Evolutionary conservation across 1,140 invertebrate species (phyloP).

Genomic region (Agraylea sexmaculata): DNA sequence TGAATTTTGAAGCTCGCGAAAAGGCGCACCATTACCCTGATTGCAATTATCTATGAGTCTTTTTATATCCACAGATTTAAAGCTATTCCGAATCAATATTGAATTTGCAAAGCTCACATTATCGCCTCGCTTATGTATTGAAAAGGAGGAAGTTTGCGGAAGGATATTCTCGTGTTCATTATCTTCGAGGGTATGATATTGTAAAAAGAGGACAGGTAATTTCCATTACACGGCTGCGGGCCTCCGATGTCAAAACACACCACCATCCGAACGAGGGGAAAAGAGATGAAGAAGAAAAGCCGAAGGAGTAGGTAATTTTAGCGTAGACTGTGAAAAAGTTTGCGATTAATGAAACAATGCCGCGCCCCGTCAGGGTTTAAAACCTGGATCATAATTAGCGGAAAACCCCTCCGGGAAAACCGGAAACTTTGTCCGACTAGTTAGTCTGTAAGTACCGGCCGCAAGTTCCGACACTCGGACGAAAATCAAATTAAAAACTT

Average conservation of each 20-base stretch:
- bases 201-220: constrained; percentile 22
- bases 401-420: constrained; percentile 10
- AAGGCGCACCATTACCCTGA: background rate
- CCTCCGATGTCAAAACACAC: constrained; percentile 14
- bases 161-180: constrained; percentile 9
- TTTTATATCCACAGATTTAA: background rate
- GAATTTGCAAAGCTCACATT: background rate
- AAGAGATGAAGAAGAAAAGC: constrained; percentile 17
- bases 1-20: background rate
- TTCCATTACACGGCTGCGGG: constrained; percentile 22
- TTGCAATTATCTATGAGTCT: background rate
- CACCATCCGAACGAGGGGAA: constrained; percentile 9
- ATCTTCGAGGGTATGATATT: no score
- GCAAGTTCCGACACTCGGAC: constrained; percentile 2
- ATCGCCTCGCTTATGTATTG: background rate
- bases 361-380: constrained; percentile 22
- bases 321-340: constrained; percentile 21
- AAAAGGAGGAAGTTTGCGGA: background rate
- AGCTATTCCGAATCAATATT: background rate
- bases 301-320: constrained; percentile 17
- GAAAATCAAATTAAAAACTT: constrained; percentile 4
- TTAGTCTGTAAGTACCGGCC: constrained; percentile 13
- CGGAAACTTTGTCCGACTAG: constrained; percentile 14
- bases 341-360: constrained; percentile 22
- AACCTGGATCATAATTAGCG: constrained; percentile 22